These are phyloP conservation scores for Bambusicola thoracicus DNA, from an alignment of 2,113 vertebrate genomes.

Conservation along the genomic window DNA sequence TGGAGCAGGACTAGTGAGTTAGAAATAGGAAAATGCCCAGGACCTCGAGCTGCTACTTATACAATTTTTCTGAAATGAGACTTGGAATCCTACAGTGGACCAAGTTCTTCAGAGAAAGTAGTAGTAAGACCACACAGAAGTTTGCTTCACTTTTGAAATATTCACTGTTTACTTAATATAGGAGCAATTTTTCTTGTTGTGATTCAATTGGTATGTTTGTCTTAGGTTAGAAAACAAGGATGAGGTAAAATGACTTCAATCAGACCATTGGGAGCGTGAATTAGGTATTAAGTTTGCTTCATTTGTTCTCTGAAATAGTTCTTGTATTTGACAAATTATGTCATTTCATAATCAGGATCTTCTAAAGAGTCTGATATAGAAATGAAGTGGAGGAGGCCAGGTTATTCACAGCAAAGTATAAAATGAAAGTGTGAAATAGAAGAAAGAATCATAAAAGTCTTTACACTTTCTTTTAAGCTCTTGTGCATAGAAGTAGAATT, in stretches of 20 bases:
- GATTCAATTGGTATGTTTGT: not conserved
- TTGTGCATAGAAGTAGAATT: not conserved
- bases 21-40: not conserved
- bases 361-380: not conserved
- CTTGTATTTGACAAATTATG: not conserved
- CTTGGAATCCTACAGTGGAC: not conserved
- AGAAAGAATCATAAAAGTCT: not conserved
- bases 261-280: not conserved
- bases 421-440: not conserved
- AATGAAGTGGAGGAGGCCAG: not conserved
- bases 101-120: not conserved
- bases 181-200: not conserved
- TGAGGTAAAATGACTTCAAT: not conserved
- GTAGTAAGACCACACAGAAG: not conserved
- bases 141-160: not conserved
- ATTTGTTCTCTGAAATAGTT: not conserved
- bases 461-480: not conserved
- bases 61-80: not conserved
- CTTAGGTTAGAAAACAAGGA: not conserved
- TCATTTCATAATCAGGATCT: not conserved
- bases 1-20: not conserved
- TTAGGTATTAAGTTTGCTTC: not conserved
- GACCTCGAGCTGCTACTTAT: not conserved
- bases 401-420: not conserved
- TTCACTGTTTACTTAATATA: not conserved